These are phyloP conservation scores for Lethenteron camtschaticum DNA, from an alignment of 2,113 vertebrate genomes.

Conservation along the genomic window DNA sequence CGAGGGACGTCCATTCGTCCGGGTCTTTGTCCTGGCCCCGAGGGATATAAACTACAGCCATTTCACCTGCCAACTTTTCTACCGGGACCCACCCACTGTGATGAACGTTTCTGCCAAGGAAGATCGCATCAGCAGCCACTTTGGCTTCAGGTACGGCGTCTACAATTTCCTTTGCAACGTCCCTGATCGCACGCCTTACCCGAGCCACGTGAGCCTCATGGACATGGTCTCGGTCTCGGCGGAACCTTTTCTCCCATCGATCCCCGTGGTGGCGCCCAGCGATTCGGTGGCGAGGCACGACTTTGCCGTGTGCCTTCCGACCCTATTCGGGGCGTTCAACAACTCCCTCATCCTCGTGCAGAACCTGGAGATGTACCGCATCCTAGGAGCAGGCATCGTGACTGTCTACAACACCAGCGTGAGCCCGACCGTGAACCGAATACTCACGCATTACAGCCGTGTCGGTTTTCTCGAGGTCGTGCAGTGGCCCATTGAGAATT, in stretches of 20 bases:
- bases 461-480: slow-evolving; percentile 10
- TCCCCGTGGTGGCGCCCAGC: neutral
- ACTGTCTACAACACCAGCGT: slow-evolving; percentile 42
- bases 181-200: neutral
- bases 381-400: slow-evolving; percentile 29
- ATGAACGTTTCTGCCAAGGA: neutral
- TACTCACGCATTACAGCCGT: slow-evolving; percentile 8
- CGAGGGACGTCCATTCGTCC: neutral
- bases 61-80: neutral
- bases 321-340: slow-evolving; percentile 30
- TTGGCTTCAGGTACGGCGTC: neutral
- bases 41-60: neutral
- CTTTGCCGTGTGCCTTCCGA: slow-evolving; percentile 40
- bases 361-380: slow-evolving; percentile 37
- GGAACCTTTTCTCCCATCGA: neutral
- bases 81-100: neutral
- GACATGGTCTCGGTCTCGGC: neutral
- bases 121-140: neutral
- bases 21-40: neutral
- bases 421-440: slow-evolving; percentile 14
- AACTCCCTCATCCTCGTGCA: slow-evolving; percentile 38
- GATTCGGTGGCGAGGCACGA: slow-evolving; percentile 11
- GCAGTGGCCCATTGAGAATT: slow-evolving; percentile 8
- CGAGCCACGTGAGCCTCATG: neutral
- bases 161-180: neutral